Base-by-base conservation (phyloP, 2,888 invertebrate species). In the Gryllus longicercus region DNA sequence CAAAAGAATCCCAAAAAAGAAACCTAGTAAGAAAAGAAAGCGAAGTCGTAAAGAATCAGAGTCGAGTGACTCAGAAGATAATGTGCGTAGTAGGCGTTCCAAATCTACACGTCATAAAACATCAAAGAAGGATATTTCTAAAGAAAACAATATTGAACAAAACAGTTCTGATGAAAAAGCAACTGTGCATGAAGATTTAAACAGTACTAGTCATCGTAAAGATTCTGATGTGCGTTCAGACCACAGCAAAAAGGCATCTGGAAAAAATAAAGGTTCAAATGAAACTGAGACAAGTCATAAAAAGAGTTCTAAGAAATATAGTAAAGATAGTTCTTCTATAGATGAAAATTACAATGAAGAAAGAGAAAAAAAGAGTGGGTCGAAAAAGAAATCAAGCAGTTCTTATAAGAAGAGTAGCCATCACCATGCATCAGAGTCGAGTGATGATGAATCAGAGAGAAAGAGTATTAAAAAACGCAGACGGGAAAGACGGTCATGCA, bases 1-100 rank as follows among this genome's bases (percentile, higher is more conserved):
- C 78, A 81, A 74, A 76, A 81, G 79, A 76, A 76, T 76, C 78
- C 25, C 50, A 51, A 81, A 82, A 74, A 82, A 81, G 78, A 82
- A 81, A 79, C 81, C 82, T 12, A 80, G 79, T 16, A 78, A 82
- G 78, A 80, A 80, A 51, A 80, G 50, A 51, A 80, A 79, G 25
- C 81, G 80, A 78, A 81, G 79, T 11, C 49, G 38, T 75, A 74
- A 25, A 80, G 76, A 51, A 79, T 78, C 74, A 21, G 79, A 76
- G 49, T 23, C 77, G 51, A 79, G 63, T 76, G 21, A 76, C 51
- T 74, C n/a, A 63, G 50, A 76, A n/a, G 81, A 81, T 50, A 78
- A 81, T 12, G 77, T 50, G 25, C 38, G 21, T 4, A 8, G n/a
- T n/a, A 81, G 74, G 74, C 79, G 23, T 77, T 23, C 11, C 18